Base-by-base conservation (phyloP, 2,113 vertebrate species). In the Microcebus tavaratra region DNA sequence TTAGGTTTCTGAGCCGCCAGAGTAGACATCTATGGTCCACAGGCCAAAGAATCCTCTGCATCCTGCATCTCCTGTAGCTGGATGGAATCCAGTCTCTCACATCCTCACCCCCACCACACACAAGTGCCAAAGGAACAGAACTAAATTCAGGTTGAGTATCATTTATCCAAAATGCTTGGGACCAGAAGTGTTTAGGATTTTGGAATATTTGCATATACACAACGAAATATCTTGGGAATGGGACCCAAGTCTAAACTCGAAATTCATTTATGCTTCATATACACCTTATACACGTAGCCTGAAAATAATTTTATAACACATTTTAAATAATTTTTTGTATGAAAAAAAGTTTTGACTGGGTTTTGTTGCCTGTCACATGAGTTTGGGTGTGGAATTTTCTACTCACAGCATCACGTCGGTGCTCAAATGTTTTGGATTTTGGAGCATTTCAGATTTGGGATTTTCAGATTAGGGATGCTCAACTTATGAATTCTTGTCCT, bases 11-110 rank as follows among this genome's bases (percentile, higher is more conserved):
- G 65, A 42, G 15, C 81, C 29, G 11, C 65, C 39, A 4, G 0
- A 10, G 25, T 0, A 5, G 86, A 53, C 2, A 4, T 0, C 0
- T 14, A 8, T 0, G n/a, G 4, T 15, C 50, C 29, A 17, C 0
- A 0, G 0, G 88, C 57, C 39, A 31, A 20, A 75, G n/a, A 9
- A 8, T 2, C 10, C 73, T 23, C 42, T 39, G 4, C 0, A 5
- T 4, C 5, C 13, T 1, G 25, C 5, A 8, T 4, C 72, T 48
- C 81, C 42, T 4, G 2, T 3, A 13, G 48, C 25, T 0, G 1
- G 34, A 34, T 7, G 29, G 21, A 5, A 42, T 21, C 0, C 0
- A 42, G 11, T 18, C 9, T 20, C 59, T 20, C 27, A 12, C 20
- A 7, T 4, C 18, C 8, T 23, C 2, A 17, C 0, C 8, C 6